Conservation (phyloP, 1,140 invertebrate species). For the Daktulosphaira vitifoliae region DNA sequence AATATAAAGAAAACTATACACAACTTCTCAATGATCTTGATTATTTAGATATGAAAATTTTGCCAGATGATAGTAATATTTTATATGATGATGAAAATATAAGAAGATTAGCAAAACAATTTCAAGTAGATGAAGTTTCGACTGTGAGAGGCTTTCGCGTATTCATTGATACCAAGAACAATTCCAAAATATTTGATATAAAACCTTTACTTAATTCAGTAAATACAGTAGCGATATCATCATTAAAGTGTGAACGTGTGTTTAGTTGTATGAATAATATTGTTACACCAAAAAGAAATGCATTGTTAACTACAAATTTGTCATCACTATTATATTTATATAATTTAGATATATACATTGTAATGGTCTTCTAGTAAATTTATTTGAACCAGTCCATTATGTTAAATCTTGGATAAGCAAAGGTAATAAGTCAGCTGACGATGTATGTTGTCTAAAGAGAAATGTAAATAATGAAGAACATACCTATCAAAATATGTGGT, state of each 20-base stretch:
- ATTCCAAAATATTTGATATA: not conserved
- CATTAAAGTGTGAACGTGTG: not conserved
- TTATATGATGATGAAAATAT: not conserved
- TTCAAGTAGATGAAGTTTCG: not conserved
- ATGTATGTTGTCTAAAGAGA: not conserved
- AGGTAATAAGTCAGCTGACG: not conserved
- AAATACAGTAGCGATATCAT: not conserved
- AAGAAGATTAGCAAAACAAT: not conserved
- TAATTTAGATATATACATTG: not conserved
- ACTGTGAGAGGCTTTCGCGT: conserved; percentile 1
- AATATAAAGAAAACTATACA: not conserved
- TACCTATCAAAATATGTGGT: not conserved
- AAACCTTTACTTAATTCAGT: not conserved
- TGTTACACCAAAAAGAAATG: conserved; percentile 8
- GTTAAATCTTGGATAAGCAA: not conserved
- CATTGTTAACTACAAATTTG: not conserved
- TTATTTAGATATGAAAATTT: not conserved
- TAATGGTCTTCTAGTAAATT: not conserved
- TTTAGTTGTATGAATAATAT: conserved; percentile 4
- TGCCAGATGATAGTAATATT: not conserved
- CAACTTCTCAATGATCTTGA: not conserved
- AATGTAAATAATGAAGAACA: not conserved
- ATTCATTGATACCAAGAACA: not conserved
- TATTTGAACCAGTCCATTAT: conserved; percentile 1
- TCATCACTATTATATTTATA: conserved; percentile 8